Percentiles rank a stretch among this genome's conserved stretches.
These are phyloP conservation scores for Strigamia crassipes DNA, from an alignment of 2,888 invertebrate species.

Conservation along the genomic window DNA sequence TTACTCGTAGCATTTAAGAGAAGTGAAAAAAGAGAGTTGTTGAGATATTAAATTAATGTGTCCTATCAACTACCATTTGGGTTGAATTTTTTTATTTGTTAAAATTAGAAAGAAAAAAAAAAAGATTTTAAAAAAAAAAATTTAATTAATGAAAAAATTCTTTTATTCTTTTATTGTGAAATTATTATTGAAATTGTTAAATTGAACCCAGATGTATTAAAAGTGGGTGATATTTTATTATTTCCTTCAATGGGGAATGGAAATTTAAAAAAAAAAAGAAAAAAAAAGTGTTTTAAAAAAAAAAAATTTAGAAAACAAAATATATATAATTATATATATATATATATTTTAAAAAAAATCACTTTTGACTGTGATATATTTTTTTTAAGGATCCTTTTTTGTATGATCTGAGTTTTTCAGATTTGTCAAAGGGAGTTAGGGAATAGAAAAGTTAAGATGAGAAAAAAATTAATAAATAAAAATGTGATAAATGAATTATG, in stretches of 20 bases:
- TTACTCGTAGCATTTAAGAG: slow-evolving; percentile 14
- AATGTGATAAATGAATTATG: slow-evolving; percentile 13
- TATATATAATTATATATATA: too few relatives aligned
- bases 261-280: neutral
- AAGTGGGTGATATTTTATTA: slow-evolving; percentile 17
- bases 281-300: too few relatives aligned
- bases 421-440: neutral
- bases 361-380: slow-evolving; percentile 31
- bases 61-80: slow-evolving; percentile 24
- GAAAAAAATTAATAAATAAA: neutral
- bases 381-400: neutral
- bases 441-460: neutral
- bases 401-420: neutral
- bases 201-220: neutral
- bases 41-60: neutral
- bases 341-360: neutral
- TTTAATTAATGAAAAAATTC: too few relatives aligned
- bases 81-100: neutral
- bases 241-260: neutral
- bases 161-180: neutral
- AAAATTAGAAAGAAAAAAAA: too few relatives aligned
- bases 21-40: neutral
- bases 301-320: neutral
- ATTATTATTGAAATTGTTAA: neutral
- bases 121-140: too few relatives aligned